Conservation (phyloP, 2,888 invertebrate species). For the Parascotia fuliginaria region DNA sequence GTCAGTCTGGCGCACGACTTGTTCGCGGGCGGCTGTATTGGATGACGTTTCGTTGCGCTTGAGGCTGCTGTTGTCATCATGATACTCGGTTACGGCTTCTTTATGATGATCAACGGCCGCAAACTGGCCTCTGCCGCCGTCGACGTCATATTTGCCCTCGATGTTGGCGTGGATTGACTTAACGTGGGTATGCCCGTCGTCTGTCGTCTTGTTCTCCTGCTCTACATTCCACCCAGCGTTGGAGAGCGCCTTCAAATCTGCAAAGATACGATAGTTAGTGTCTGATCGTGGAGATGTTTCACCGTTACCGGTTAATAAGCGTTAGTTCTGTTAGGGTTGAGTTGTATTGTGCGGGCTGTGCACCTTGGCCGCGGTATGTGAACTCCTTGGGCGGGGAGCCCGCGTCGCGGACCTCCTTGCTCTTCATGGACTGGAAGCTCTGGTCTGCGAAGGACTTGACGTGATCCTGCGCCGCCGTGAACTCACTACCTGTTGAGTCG, state of each 20-base stretch:
- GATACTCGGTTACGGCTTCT: conserved; percentile 78
- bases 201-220: conserved; percentile 86
- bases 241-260: conserved; percentile 79
- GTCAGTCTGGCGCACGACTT: conserved; percentile 70
- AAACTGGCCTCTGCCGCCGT: conserved; percentile 88
- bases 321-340: conserved; percentile 71
- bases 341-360: conserved; percentile 56
- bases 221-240: conserved; percentile 89
- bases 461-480: conserved; percentile 83
- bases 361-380: conserved; percentile 81
- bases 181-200: conserved; percentile 88
- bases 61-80: conserved; percentile 73
- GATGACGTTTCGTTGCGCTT: conserved; percentile 70
- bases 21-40: conserved; percentile 70
- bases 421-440: conserved; percentile 91
- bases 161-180: conserved; percentile 87
- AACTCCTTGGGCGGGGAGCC: conserved; percentile 90
- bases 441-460: conserved; percentile 91
- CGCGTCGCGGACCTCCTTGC: conserved; percentile 92
- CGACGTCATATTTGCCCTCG: conserved; percentile 87
- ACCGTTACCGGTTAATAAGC: conserved; percentile 66
- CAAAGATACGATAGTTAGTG: conserved; percentile 41
- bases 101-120: conserved; percentile 87
- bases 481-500: conserved; percentile 77
- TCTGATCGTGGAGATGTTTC: not conserved